These are phyloP conservation scores for Saturnia pavonia DNA, from an alignment of 2,888 invertebrate genomes.

Conservation along the genomic window DNA sequence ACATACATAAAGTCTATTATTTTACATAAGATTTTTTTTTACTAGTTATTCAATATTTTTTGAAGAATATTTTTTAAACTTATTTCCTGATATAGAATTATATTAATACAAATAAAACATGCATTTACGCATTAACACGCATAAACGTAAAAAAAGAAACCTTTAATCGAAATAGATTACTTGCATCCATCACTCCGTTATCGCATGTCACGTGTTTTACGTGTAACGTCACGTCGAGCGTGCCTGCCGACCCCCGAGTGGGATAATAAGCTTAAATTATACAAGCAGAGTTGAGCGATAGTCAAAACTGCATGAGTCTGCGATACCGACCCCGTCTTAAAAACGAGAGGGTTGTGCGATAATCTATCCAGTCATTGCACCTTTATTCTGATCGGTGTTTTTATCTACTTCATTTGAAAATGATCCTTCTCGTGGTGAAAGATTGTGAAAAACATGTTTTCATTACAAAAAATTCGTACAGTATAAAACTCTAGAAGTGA, in stretches of 20 bases:
- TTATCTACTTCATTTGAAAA: conserved; percentile 30
- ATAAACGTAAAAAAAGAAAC: background rate
- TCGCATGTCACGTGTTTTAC: background rate
- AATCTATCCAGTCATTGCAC: conserved; percentile 24
- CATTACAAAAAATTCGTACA: background rate
- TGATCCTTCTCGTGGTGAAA: conserved; percentile 36
- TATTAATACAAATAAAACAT: background rate
- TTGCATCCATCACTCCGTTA: background rate
- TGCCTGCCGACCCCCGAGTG: background rate
- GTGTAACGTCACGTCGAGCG: conserved; percentile 1
- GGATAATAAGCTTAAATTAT: conserved; percentile 18
- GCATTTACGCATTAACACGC: background rate
- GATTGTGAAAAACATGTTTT: conserved; percentile 27
- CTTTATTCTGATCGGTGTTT: conserved; percentile 30
- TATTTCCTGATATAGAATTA: background rate
- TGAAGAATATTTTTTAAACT: too few relatives aligned
- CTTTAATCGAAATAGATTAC: background rate
- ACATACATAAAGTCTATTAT: too few relatives aligned
- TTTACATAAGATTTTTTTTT: too few relatives aligned
- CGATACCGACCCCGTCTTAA: conserved; percentile 26
- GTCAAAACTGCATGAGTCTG: conserved; percentile 29
- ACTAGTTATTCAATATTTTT: too few relatives aligned
- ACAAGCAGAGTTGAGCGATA: conserved; percentile 22
- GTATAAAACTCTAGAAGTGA: background rate
- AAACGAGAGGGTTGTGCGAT: conserved; percentile 18